These are phyloP conservation scores for Zelleria hepariella DNA, from an alignment of 2,888 invertebrate species.

Conservation along the genomic window DNA sequence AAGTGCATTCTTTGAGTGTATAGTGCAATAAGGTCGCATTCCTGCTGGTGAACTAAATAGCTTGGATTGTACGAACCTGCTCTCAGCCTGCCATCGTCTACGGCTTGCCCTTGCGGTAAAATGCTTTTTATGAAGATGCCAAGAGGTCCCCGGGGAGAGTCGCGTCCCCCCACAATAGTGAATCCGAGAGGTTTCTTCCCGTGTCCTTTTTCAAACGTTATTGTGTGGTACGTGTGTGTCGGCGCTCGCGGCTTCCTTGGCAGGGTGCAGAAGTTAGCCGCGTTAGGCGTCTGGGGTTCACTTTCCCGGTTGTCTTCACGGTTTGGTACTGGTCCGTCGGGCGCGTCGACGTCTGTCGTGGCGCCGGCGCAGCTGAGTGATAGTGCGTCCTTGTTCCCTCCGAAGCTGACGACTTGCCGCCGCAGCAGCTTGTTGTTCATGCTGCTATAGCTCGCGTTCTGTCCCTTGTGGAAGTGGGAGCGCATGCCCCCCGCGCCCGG, in stretches of 20 bases:
- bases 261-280: conserved; percentile 80
- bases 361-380: conserved; percentile 55
- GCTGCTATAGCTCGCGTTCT: conserved; percentile 73
- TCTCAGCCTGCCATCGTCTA: conserved; percentile 85
- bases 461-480: conserved; percentile 74
- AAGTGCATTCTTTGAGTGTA: not conserved
- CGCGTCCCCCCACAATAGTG: conserved; percentile 89
- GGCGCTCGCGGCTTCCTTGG: conserved; percentile 79
- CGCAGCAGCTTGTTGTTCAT: conserved; percentile 74
- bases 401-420: conserved; percentile 70
- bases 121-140: conserved; percentile 91
- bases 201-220: conserved; percentile 83
- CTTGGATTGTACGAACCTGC: conserved; percentile 71
- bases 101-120: conserved; percentile 84
- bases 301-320: conserved; percentile 46
- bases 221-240: conserved; percentile 79
- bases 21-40: not conserved
- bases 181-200: conserved; percentile 91
- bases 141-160: conserved; percentile 86
- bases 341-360: conserved; percentile 52
- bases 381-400: conserved; percentile 59
- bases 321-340: conserved; percentile 40
- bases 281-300: conserved; percentile 53
- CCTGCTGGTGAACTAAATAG: not conserved
- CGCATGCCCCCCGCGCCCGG: conserved; percentile 47